Percentiles rank a stretch among this genome's conserved stretches.
Conservation (phyloP, 2,113 vertebrate genomes). For the Eonycteris spelaea region DNA sequence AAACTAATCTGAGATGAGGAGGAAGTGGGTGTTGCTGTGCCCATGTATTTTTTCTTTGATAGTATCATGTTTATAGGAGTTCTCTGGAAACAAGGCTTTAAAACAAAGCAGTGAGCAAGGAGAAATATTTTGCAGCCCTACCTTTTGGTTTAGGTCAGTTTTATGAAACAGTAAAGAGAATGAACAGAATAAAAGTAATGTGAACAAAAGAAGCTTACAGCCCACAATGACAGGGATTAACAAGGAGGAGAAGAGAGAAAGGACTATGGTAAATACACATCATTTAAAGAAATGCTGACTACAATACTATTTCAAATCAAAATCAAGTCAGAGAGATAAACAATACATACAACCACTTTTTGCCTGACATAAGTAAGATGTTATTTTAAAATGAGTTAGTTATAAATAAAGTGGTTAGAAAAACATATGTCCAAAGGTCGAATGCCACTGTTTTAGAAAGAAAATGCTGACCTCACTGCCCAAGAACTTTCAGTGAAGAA, state of each 20-base stretch:
- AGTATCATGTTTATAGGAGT: neutral
- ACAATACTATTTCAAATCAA: neutral
- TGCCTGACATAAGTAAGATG: neutral
- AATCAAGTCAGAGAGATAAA: conserved; percentile 35
- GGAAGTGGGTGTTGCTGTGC: neutral
- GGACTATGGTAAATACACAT: neutral
- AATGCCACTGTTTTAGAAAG: neutral
- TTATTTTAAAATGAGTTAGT: conserved; percentile 24
- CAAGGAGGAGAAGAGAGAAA: neutral
- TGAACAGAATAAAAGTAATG: neutral
- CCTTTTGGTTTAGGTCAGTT: neutral
- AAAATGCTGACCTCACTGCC: neutral
- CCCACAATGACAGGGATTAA: neutral
- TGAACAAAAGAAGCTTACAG: neutral
- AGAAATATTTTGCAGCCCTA: neutral
- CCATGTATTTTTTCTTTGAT: neutral
- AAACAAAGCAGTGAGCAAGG: neutral
- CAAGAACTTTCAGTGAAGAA: neutral
- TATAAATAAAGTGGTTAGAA: neutral
- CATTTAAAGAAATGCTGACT: neutral
- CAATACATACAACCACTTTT: neutral
- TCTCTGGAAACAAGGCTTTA: neutral
- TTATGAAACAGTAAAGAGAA: neutral
- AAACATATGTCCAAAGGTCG: neutral
- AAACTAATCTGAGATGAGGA: neutral